Percentiles rank a stretch among this genome's conserved stretches.
These are phyloP conservation scores for Lutjanus argentimaculatus DNA, from an alignment of 2,797 vertebrate species.

Conservation along the genomic window DNA sequence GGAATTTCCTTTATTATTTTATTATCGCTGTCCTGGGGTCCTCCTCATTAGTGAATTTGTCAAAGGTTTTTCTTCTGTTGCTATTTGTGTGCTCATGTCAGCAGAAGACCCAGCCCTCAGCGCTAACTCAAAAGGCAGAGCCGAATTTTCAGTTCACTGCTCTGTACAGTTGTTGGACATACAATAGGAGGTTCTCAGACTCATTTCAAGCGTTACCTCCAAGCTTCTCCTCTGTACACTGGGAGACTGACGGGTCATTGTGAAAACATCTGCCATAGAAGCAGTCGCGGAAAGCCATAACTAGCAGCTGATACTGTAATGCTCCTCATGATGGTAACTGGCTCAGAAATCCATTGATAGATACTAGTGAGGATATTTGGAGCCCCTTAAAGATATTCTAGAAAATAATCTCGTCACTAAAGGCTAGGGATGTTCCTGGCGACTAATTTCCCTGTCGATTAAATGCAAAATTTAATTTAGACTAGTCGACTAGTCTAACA, in stretches of 20 bases:
- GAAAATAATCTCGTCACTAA: not conserved
- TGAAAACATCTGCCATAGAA: not conserved
- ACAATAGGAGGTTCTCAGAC: not conserved
- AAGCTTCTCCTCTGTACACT: not conserved
- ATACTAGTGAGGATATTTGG: slow-evolving; percentile 7
- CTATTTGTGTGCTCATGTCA: slow-evolving; percentile 23
- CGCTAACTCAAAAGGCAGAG: slow-evolving; percentile 14
- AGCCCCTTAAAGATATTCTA: not conserved
- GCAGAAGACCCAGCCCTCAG: not conserved
- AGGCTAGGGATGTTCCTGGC: too few relatives aligned
- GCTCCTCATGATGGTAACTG: not conserved
- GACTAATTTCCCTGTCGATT: too few relatives aligned
- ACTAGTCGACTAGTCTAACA: too few relatives aligned
- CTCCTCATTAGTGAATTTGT: slow-evolving; percentile 14
- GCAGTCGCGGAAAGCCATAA: not conserved
- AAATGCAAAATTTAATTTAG: too few relatives aligned
- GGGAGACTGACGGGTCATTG: not conserved
- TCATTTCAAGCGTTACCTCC: not conserved
- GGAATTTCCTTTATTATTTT: slow-evolving; percentile 4
- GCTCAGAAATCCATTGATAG: not conserved
- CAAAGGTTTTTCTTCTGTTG: slow-evolving; percentile 10
- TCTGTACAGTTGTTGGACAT: not conserved
- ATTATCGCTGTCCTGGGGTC: not conserved
- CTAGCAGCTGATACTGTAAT: not conserved
- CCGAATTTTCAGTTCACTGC: not conserved